Evolutionary conservation across 2,797 vertebrate genomes (phyloP).

Genomic region (Phoeniculus purpureus): DNA sequence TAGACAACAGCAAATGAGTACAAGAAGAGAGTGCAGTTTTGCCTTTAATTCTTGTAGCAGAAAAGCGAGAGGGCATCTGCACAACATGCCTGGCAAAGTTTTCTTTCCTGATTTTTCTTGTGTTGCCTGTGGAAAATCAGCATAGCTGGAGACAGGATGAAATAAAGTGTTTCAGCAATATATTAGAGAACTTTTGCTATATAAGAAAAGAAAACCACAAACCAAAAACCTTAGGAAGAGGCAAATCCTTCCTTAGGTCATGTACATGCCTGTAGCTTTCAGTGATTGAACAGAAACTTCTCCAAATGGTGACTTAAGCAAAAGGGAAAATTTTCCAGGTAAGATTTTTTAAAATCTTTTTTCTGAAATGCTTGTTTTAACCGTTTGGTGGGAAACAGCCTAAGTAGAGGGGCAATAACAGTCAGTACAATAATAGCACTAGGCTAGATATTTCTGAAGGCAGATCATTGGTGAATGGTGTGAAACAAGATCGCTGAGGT

Average conservation of each 20-base stretch:
- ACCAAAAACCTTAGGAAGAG: not conserved
- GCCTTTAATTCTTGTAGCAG: not conserved
- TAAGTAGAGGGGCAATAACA: not conserved
- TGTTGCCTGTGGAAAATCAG: not conserved
- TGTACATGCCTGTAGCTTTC: not conserved
- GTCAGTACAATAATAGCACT: not conserved
- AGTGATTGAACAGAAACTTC: not conserved
- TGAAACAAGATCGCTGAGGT: not conserved
- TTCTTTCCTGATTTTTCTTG: not conserved
- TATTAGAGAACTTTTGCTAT: not conserved
- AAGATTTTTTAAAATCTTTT: not conserved
- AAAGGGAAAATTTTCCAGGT: not conserved
- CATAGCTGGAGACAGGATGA: not conserved
- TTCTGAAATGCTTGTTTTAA: not conserved
- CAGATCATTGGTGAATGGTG: rapidly evolving
- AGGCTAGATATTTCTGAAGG: not conserved
- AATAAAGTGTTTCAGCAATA: not conserved
- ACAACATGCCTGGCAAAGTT: not conserved
- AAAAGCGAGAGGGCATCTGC: not conserved
- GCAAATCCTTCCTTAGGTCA: not conserved
- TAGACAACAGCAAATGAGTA: not conserved
- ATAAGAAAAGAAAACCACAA: not conserved
- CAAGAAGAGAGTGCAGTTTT: not conserved
- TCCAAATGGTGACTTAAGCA: not conserved
- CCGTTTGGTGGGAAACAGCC: not conserved